Evolutionary conservation across 1,140 invertebrate genomes (phyloP).

Genomic region (Pectinophora gossypiella): DNA sequence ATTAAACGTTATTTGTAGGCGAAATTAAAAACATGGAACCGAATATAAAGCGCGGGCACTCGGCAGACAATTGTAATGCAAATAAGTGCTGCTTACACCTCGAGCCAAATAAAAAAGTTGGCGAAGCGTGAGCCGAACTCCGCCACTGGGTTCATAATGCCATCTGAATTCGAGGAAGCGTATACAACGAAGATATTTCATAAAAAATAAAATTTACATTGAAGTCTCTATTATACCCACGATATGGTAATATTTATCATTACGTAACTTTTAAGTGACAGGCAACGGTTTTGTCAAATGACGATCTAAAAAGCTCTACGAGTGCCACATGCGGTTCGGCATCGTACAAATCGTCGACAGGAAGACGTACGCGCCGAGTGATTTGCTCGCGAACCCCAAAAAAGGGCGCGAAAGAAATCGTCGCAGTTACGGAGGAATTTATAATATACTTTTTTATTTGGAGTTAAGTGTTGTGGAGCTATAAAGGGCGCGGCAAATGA

Average conservation of each 20-base stretch:
- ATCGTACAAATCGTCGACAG: neutral
- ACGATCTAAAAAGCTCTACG: neutral
- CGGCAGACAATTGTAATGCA: constrained; percentile 59
- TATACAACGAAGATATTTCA: neutral
- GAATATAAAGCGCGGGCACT: constrained; percentile 22
- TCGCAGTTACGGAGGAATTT: constrained; percentile 41
- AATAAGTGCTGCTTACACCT: constrained; percentile 27
- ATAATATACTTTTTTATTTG: constrained; percentile 69
- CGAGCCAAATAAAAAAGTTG: constrained; percentile 19
- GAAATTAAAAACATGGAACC: constrained; percentile 60
- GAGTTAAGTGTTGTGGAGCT: constrained; percentile 61
- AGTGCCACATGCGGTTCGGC: neutral
- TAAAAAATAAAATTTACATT: too few species aligned
- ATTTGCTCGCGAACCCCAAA: neutral
- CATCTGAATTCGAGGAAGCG: neutral
- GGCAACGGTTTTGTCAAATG: neutral
- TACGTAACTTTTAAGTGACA: neutral
- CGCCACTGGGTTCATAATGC: neutral
- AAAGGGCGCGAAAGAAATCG: constrained; percentile 37
- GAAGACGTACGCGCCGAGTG: neutral
- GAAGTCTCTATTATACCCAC: neutral
- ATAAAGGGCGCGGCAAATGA: constrained; percentile 62
- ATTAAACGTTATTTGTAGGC: constrained; percentile 55
- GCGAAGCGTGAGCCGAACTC: neutral
- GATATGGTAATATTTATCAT: neutral